Base-by-base conservation (phyloP, 2,113 vertebrate genomes). In the Saguinus imperator region DNA sequence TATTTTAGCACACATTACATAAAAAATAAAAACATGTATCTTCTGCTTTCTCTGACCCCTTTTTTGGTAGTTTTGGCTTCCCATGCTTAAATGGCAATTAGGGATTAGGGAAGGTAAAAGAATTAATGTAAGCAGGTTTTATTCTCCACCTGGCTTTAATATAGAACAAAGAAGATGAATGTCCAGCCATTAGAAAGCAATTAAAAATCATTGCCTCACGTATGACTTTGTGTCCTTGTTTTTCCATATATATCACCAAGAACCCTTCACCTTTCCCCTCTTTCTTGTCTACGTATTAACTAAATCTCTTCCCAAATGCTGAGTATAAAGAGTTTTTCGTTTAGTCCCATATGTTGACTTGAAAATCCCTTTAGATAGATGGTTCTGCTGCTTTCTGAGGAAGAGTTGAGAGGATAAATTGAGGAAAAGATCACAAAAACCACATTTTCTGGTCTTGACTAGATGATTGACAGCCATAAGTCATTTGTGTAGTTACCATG, bases 131-230 rank as follows among this genome's bases (percentile, higher is more conserved):
- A 43, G 35, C 45, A 77, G 27, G 37, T 58, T 94, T 77, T 82
- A 61, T 93, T 91, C n/a, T 95, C 73, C 58, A 75, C 5, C 55
- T 55, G 77, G 72, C 29, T 48, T 90, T 89, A 80, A n/a, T 3
- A 64, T 25, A 87, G 52, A 94, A 89, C 92, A 90, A 35, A 87
- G 55, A 85, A 94, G 92, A 82, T 37, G 20, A 73, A 91, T 77
- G 43, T 75, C 27, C 40, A 50, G 87, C 16, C 27, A 68, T 83
- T 85, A 89, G 57, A 70, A 81, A 90, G 32, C 58, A 86, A 79
- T 88, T 88, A 91, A 79, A 81, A 79, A 57, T 25, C 2, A 13
- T 52, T 88, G 25, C 48, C n/a, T 64, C n/a, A 29, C 70, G n/a
- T 16, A n/a, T 3, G 8, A 85, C 17, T 70, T 81, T 72, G 66